phyloP scores from a whole-genome alignment of 2,888 invertebrate genomes.

The Capitulum mitella region DNA sequence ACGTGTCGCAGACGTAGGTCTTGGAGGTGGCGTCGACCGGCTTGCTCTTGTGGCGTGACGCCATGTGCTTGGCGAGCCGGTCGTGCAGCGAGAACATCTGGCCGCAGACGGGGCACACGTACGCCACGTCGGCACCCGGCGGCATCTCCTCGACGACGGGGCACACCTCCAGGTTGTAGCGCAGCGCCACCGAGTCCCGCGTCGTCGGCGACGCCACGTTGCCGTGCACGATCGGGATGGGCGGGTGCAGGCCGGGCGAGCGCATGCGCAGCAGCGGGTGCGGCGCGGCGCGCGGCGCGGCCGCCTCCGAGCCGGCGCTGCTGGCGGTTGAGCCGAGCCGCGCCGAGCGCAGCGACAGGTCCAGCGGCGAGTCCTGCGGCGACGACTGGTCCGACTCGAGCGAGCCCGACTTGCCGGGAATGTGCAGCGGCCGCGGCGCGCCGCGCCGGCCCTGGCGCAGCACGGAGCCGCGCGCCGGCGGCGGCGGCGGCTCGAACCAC shows the following conservation, averaged over 20 bases:
- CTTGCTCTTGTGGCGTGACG: constrained; percentile 77
- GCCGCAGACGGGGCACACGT: constrained; percentile 83
- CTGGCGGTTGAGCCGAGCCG: not conserved
- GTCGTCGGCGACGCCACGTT: constrained; percentile 69
- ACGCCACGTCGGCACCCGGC: constrained; percentile 62
- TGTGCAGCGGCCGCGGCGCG: not conserved
- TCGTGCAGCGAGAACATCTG: constrained; percentile 95
- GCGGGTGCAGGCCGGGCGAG: constrained; percentile 42
- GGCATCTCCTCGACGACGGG: constrained; percentile 68
- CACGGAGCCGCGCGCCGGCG: constrained; percentile 32
- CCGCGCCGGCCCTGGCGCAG: constrained; percentile 36
- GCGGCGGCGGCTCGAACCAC: constrained; percentile 27
- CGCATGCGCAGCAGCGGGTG: constrained; percentile 16
- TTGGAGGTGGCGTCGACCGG: constrained; percentile 60
- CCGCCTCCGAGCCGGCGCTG: constrained; percentile 32
- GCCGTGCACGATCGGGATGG: constrained; percentile 63
- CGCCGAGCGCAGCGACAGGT: constrained; percentile 57
- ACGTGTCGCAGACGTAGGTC: constrained; percentile 88
- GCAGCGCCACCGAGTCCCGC: constrained; percentile 64
- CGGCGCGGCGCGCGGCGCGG: not conserved
- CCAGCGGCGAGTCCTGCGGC: constrained; percentile 75
- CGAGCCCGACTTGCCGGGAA: constrained; percentile 45
- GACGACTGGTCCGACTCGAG: constrained; percentile 51
- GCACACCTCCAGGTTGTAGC: constrained; percentile 67
- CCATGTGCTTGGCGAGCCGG: constrained; percentile 93